Evolutionary conservation across 2,888 invertebrate genomes (phyloP).

Genomic region (Pandemis corylana): DNA sequence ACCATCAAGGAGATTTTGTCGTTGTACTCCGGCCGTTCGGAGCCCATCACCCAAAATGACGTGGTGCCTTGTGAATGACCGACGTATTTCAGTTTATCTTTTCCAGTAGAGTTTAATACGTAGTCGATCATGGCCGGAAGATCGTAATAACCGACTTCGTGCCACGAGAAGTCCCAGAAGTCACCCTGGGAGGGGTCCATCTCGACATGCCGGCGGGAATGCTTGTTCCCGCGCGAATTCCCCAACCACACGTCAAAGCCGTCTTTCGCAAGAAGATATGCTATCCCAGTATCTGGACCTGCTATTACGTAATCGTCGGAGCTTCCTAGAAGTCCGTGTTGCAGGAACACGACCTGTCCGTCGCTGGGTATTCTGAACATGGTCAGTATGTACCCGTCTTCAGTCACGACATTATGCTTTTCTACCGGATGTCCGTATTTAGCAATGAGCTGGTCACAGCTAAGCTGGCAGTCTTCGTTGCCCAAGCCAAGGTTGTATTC

Average conservation of each 20-base stretch:
- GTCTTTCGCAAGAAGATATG: constrained; percentile 82
- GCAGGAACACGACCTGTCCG: constrained; percentile 64
- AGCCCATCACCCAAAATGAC: constrained; percentile 83
- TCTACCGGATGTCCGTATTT: constrained; percentile 66
- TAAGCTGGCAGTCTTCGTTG: constrained; percentile 61
- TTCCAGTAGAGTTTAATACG: constrained; percentile 81
- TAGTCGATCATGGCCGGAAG: constrained; percentile 92
- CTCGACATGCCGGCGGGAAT: constrained; percentile 82
- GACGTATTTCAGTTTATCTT: constrained; percentile 85
- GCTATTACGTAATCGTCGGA: constrained; percentile 68
- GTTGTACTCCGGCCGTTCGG: constrained; percentile 83
- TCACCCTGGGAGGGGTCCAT: constrained; percentile 64
- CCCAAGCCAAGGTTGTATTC: constrained; percentile 53
- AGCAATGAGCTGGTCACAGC: constrained; percentile 53
- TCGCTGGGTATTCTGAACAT: constrained; percentile 64
- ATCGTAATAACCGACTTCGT: constrained; percentile 91
- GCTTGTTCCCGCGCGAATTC: constrained; percentile 90
- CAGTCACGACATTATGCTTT: constrained; percentile 58
- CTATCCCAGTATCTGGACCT: constrained; percentile 62
- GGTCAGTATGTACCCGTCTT: constrained; percentile 64
- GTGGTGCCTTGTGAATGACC: constrained; percentile 90
- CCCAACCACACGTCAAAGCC: constrained; percentile 92
- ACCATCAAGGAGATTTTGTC: constrained; percentile 81
- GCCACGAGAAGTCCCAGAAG: constrained; percentile 91
- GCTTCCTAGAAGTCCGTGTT: constrained; percentile 70